Base-by-base conservation (phyloP, 1,140 invertebrate genomes). In the Nasonia longicornis region DNA sequence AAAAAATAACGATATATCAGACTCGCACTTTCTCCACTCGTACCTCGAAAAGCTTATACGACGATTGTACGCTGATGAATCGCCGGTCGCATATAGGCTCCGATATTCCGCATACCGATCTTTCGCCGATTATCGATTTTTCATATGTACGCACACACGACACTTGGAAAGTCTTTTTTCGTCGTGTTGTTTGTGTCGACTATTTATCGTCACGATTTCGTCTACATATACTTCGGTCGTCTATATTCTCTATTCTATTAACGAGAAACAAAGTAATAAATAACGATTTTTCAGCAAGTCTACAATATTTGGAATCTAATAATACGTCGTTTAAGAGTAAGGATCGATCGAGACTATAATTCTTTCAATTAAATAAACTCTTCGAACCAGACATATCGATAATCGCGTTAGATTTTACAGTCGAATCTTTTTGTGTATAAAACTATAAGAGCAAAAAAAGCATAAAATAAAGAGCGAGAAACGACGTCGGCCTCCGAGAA, bases 331-430 rank as follows among this genome's bases (percentile, higher is more conserved):
- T 58, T 35, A 35, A 35, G 16, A 4, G 63, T n/a, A 64, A n/a
- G 2, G 64, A 76, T 20, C 16, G 58, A 76, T 67, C 42, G 11
- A 70, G 12, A 72, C 69, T 79, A 26, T 26, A 26, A 26, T 26
- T 72, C 22, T 72, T 64, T 72, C 20, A 29, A 48, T 67, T 58
- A 80, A 71, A 42, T 38, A 71, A 71, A 69, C 14, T 75, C 20
- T 69, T 69, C 35, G 31, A 75, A 80, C 16, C n/a, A 52, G 10
- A 80, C 31, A 80, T 74, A 75, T 76, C 26, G 45, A 75, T 75
- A 75, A 75, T 80, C 73, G n/a, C 29, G 14, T 70, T 81, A 81
- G 71, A 76, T 77, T 76, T 67, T 42, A 70, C 38, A 69, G 11
- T 75, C 16, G 12, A 73, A 72, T 71, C 58, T 63, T 74, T 48